Base-by-base conservation (phyloP, 2,797 vertebrate genomes). In the Epinephelus coioides region DNA sequence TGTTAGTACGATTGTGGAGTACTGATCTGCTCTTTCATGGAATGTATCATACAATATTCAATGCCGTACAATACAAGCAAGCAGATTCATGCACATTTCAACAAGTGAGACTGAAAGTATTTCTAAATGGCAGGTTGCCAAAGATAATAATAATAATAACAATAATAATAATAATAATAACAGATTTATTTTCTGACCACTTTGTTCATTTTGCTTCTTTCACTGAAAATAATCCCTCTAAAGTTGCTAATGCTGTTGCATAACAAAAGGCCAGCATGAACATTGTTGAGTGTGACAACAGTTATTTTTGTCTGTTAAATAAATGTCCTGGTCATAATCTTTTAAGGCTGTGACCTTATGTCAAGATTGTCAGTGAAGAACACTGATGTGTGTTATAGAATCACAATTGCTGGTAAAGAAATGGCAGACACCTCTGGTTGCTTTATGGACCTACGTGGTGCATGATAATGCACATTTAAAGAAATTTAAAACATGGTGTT, bases 181-280 rank as follows among this genome's bases (percentile, higher is more conserved):
- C 59, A 60, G 50, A 60, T 60, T 70, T 67, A 66, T 78, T 75
- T 81, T 73, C 6, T 6, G 60, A 69, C 53, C 63, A 70, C 27
- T 76, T 78, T 79, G 47, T 59, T 77, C 61, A 61, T 84, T 79
- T 86, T 46, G n/a, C 54, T 59, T 76, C 63, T 81, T 75, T 79
- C 49, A n/a, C 51, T 71, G 57, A 57, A 57, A 71, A 76, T 76
- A 78, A 85, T 83, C 80, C 34, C 25, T 51, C 46, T 64, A 15
- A 38, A 17, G 47, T 23, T 61, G 17, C 21, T 82, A 34, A 86
- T 77, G 38, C 86, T 69, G 19, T 86, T 90, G 78, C 78, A 64
- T 82, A 80, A 85, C 34, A 65, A 74, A 83, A 61, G 38, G 47
- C 57, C 61, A 74, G 19, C 27, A 46, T 50, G 15, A 23, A 62